Conservation (phyloP, 2,113 vertebrate genomes). For the Dissostichus mawsoni region DNA sequence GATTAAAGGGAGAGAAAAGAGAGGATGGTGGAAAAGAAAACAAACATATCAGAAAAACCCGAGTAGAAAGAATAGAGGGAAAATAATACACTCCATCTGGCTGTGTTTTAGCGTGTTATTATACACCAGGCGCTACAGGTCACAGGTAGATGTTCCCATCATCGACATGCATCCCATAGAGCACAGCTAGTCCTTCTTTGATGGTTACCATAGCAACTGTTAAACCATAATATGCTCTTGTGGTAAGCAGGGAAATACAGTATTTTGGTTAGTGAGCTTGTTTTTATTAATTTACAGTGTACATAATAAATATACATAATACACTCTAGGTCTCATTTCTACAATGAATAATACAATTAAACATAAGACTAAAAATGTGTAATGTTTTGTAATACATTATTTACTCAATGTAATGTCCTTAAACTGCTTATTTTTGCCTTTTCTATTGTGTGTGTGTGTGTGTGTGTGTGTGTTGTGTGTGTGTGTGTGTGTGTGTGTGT, state of each 20-base stretch:
- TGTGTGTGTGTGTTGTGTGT: conserved; percentile 1
- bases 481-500: conserved; percentile 15
- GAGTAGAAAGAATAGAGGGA: neutral
- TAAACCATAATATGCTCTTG: conserved; percentile 55
- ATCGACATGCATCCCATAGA: conserved; percentile 31
- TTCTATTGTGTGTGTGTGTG: conserved; percentile 10
- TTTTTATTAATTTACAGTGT: neutral
- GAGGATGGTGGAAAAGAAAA: neutral
- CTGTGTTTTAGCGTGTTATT: conserved; percentile 16
- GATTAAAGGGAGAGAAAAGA: neutral
- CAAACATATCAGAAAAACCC: neutral
- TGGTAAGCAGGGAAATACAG: conserved; percentile 25
- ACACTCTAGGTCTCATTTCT: neutral
- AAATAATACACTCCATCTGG: neutral
- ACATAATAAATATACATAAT: no score
- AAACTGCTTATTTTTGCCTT: conserved; percentile 2
- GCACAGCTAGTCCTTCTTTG: conserved; percentile 42
- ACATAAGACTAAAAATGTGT: neutral
- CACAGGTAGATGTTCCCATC: conserved; percentile 45
- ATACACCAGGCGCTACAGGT: conserved; percentile 45
- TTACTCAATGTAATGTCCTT: neutral
- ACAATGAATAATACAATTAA: conserved; percentile 1
- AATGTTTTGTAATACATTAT: neutral
- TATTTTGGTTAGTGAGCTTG: conserved; percentile 18
- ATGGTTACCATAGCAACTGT: conserved; percentile 72